Evolutionary conservation across 2,888 invertebrate species (phyloP).

Genomic region (Dioctria linearis): DNA sequence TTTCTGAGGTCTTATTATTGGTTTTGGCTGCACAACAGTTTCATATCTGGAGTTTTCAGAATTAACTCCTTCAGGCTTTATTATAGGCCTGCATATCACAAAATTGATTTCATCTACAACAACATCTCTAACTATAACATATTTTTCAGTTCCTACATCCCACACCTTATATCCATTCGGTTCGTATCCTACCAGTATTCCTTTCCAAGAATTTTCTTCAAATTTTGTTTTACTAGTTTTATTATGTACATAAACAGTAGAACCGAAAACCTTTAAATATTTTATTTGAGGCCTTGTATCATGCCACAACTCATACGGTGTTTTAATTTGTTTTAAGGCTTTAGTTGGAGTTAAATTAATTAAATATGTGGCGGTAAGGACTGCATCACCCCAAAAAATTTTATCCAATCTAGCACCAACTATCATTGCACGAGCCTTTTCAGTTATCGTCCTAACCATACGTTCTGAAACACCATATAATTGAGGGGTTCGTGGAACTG

Average conservation of each 20-base stretch:
- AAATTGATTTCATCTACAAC: slow-evolving; percentile 64
- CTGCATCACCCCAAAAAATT: no score
- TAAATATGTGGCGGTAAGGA: no score
- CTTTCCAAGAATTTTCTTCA: slow-evolving; percentile 65
- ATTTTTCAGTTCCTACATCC: slow-evolving; percentile 62
- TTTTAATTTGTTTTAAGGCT: slow-evolving; percentile 63
- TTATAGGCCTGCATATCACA: slow-evolving; percentile 59
- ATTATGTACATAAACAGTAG: slow-evolving; percentile 64
- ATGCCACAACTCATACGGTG: slow-evolving; percentile 67
- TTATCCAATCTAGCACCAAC: no score
- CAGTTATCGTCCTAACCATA: no score
- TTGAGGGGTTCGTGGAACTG: no score
- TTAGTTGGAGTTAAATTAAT: slow-evolving; percentile 65
- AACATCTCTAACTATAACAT: slow-evolving; percentile 64
- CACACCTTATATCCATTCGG: slow-evolving; percentile 66
- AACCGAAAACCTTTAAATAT: slow-evolving; percentile 65
- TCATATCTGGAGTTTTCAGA: no score
- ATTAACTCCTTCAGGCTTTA: no score
- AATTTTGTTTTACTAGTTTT: slow-evolving; percentile 64
- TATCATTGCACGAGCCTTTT: no score
- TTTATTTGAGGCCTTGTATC: slow-evolving; percentile 63
- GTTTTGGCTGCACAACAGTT: no score
- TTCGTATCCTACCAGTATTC: slow-evolving; percentile 64
- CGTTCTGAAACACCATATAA: no score
- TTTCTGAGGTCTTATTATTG: no score